These are phyloP conservation scores for Drosophila ficusphila DNA, from an alignment of 1,140 invertebrate genomes.

Conservation along the genomic window DNA sequence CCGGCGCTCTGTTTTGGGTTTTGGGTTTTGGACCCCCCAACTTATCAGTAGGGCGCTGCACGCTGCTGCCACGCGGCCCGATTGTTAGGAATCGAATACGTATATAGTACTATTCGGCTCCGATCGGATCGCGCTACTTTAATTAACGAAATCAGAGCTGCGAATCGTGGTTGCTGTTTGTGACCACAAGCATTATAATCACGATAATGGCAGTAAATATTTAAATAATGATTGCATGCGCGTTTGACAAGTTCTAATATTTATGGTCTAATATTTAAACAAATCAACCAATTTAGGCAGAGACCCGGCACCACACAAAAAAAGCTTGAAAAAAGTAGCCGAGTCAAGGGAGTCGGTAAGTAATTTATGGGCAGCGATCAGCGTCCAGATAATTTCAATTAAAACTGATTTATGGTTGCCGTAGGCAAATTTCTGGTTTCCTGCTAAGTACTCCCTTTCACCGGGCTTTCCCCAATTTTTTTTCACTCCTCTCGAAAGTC, in stretches of 20 bases:
- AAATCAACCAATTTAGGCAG: constrained; percentile 9
- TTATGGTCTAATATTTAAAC: constrained; percentile 37
- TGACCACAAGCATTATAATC: constrained; percentile 28
- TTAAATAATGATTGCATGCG: constrained; percentile 25
- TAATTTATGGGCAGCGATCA: constrained; percentile 26
- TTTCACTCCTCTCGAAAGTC: background rate
- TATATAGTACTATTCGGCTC: background rate
- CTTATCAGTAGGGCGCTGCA: constrained; percentile 18
- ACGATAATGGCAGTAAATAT: constrained; percentile 28
- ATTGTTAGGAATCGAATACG: background rate
- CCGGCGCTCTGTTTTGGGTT: constrained; percentile 11
- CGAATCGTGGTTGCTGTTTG: constrained; percentile 9
- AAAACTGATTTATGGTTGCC: constrained; percentile 30
- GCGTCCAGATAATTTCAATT: constrained; percentile 27
- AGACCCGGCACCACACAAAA: background rate
- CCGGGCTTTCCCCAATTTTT: background rate
- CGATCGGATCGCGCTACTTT: constrained; percentile 5
- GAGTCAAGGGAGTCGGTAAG: constrained; percentile 13
- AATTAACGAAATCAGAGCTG: constrained; percentile 36
- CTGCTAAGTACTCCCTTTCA: constrained; percentile 12
- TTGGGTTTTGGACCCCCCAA: constrained; percentile 18
- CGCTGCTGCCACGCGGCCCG: constrained; percentile 25
- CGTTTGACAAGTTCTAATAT: constrained; percentile 42
- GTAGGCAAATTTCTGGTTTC: constrained; percentile 14
- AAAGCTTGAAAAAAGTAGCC: background rate